A percentile compares a stretch with the other conserved stretches of the same genome.
Conservation (phyloP, 1,140 invertebrate species). For the Chironomus tepperi region DNA sequence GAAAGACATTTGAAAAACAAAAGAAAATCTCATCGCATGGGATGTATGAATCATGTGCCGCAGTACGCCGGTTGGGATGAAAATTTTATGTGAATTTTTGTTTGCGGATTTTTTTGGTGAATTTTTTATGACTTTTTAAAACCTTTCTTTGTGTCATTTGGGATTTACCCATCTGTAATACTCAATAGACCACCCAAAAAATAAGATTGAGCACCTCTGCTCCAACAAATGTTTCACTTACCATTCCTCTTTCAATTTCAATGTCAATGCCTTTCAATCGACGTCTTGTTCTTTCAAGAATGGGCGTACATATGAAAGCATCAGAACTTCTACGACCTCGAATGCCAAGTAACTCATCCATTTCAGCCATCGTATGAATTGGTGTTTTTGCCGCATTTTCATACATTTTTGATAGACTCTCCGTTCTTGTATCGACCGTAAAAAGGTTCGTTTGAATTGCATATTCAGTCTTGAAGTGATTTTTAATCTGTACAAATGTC, state of each 20-base stretch:
- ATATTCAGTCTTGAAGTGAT: slow-evolving; percentile 60
- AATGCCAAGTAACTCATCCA: slow-evolving; percentile 46
- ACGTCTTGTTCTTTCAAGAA: slow-evolving; percentile 59
- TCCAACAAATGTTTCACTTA: slow-evolving; percentile 41
- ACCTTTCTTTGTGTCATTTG: too few relatives aligned
- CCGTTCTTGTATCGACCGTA: slow-evolving; percentile 50
- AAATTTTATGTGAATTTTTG: too few relatives aligned
- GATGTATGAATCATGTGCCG: too few relatives aligned
- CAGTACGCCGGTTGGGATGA: too few relatives aligned
- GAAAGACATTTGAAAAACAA: too few relatives aligned
- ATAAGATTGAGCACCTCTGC: too few relatives aligned
- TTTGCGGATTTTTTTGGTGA: too few relatives aligned
- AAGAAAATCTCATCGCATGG: too few relatives aligned
- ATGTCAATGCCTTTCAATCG: slow-evolving; percentile 60
- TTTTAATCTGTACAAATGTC: slow-evolving; percentile 62
- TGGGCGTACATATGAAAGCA: slow-evolving; percentile 66
- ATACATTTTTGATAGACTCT: slow-evolving; percentile 57
- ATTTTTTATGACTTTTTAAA: too few relatives aligned
- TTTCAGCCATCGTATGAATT: slow-evolving; percentile 38
- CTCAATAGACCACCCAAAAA: too few relatives aligned
- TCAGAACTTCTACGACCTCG: slow-evolving; percentile 43
- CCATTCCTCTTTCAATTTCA: slow-evolving; percentile 79
- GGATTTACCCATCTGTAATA: too few relatives aligned
- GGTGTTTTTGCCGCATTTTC: slow-evolving; percentile 53
- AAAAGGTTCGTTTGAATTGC: slow-evolving; percentile 58